phyloP scores from a whole-genome alignment of 2,888 invertebrate species.

The Ophion slaviceki region DNA sequence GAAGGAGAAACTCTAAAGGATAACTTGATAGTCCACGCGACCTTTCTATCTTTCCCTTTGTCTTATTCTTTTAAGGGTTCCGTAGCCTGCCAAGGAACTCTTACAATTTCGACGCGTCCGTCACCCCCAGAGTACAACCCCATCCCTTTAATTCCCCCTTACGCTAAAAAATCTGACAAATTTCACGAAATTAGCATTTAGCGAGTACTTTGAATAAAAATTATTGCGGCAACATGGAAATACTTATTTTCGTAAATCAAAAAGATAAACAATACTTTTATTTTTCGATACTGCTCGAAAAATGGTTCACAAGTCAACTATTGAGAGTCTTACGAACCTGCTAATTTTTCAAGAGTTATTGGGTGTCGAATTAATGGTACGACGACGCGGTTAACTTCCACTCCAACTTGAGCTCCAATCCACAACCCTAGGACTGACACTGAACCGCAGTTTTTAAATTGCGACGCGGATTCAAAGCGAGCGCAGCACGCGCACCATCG shows the following conservation, averaged over 20 bases:
- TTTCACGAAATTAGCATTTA: not conserved
- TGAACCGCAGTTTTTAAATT: not conserved
- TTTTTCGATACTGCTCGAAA: too few relatives aligned
- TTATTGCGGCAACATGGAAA: not conserved
- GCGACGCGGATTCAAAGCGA: conserved; percentile 50
- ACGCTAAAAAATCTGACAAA: not conserved
- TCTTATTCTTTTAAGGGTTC: not conserved
- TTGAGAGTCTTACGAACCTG: too few relatives aligned
- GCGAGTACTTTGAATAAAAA: not conserved
- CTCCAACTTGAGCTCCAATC: too few relatives aligned
- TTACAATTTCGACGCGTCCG: not conserved
- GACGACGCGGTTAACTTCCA: too few relatives aligned
- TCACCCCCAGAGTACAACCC: not conserved
- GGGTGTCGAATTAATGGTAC: too few relatives aligned
- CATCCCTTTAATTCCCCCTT: not conserved
- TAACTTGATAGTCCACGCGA: conserved; percentile 39
- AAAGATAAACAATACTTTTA: not conserved
- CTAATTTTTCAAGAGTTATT: too few relatives aligned
- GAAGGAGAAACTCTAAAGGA: conserved; percentile 7
- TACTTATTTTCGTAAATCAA: not conserved
- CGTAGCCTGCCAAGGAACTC: not conserved
- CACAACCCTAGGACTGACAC: too few relatives aligned
- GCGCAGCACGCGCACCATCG: conserved; percentile 50
- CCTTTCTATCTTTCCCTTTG: conserved; percentile 28
- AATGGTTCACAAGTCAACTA: too few relatives aligned